These are phyloP conservation scores for Tipula helvola DNA, from an alignment of 2,888 invertebrate genomes.

Conservation along the genomic window DNA sequence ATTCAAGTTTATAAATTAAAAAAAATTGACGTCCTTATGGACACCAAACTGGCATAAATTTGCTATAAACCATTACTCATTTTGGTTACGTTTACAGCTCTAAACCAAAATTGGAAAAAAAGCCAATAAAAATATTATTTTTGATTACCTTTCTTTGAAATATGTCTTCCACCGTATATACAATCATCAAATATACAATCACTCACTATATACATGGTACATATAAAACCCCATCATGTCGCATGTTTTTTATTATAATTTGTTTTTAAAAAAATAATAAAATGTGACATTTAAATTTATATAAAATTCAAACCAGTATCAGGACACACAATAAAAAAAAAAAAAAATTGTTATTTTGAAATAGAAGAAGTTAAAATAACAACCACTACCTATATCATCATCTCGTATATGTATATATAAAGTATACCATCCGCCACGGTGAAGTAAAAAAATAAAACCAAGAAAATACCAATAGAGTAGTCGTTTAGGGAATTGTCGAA, in stretches of 20 bases:
- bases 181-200: neutral
- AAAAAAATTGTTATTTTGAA: neutral
- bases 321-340: neutral
- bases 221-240: neutral
- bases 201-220: neutral
- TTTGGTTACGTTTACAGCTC: neutral
- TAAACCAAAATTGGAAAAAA: neutral
- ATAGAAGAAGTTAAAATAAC: neutral
- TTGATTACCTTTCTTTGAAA: neutral
- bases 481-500: constrained; percentile 9
- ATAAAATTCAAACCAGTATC: neutral
- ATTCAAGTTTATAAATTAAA: too few species aligned
- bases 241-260: neutral
- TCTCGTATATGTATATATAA: neutral
- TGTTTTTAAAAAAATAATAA: neutral
- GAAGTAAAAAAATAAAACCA: neutral
- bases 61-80: neutral
- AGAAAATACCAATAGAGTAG: neutral
- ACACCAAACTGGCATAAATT: too few species aligned
- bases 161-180: neutral
- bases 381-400: neutral
- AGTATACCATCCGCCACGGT: neutral
- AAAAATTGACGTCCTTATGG: too few species aligned
- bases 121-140: neutral
- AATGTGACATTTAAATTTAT: constrained; percentile 4